Conservation (phyloP, 2,888 invertebrate species). For the Noctua janthina region DNA sequence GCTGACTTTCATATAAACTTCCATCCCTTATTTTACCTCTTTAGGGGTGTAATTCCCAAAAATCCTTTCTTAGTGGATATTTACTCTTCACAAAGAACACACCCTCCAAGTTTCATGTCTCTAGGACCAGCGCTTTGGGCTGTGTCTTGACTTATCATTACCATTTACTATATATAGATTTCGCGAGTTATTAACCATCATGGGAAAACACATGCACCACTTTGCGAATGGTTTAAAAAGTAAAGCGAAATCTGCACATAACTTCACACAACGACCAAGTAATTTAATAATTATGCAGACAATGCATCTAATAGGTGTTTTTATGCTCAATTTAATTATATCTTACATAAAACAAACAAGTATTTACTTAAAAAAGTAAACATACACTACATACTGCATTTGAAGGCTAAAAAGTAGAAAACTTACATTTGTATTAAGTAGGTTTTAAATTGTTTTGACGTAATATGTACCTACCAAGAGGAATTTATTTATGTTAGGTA, state of each 20-base stretch:
- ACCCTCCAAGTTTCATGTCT: too few species aligned
- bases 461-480: background rate
- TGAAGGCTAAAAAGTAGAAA: conserved; percentile 41
- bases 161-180: too few species aligned
- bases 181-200: background rate
- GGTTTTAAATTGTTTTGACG: conserved; percentile 27
- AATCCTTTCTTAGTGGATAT: too few species aligned
- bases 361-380: conserved; percentile 51
- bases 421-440: conserved; percentile 14
- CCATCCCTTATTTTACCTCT: too few species aligned
- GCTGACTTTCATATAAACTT: too few species aligned
- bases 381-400: conserved; percentile 16
- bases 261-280: conserved; percentile 8
- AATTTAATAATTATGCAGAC: conserved; percentile 18
- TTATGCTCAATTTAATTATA: conserved; percentile 37
- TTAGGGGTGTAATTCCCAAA: too few species aligned
- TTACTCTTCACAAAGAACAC: too few species aligned
- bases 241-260: conserved; percentile 20
- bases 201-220: conserved; percentile 15
- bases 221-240: conserved; percentile 26
- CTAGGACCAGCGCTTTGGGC: too few species aligned
- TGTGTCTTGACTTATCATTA: too few species aligned
- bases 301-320: conserved; percentile 11
- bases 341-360: conserved; percentile 57
- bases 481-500: background rate